Base-by-base conservation (phyloP, 2,113 vertebrate species). In the Microcebus tavaratra region DNA sequence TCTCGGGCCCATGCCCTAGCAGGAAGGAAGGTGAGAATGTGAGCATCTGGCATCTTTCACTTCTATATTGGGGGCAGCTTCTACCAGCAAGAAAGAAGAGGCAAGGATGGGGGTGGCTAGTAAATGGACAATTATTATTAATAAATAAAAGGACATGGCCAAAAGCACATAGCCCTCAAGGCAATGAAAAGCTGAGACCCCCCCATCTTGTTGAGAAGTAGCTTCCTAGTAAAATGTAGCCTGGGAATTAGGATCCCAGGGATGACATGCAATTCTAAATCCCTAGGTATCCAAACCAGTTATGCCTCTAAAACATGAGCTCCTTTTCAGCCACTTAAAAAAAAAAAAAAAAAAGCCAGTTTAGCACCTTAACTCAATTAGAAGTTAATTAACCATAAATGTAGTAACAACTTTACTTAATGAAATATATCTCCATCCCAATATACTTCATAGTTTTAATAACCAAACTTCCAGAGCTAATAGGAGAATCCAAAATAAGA, bases 331-430 rank as follows among this genome's bases (percentile, higher is more conserved):
- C 14, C 11, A 59, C 67, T 75, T 76, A n/a, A 34, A 67, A 83
- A 79, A 29, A 27, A 78, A 42, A 67, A 83, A 79, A 29, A 27
- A 78, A 42, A 34, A 27, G 29, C 57, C 13, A 75, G 10, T 36
- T 21, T 27, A 31, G 36, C 34, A 29, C 45, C 18, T 81, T 90
- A 82, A 81, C 53, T 67, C 73, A 27, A 18, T 82, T 81, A 78
- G 39, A 91, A 96, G 36, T 81, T 91, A 95, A 82, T 95, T 78
- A 86, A 65, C 70, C 72, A n/a, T 45, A 57, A 84, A 59, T 78
- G 31, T 63, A 7, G 1, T 55, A 27, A n/a, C 50, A 73, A 88
- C 12, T 68, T 90, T 17, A 50, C 70, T 53, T 83, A 68, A 65
- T 50, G 45, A 95, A 89, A 79, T 63, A 8, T 61, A 48, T 84